phyloP scores from a whole-genome alignment of 2,113 vertebrate genomes.

The Dipodomys merriami region DNA sequence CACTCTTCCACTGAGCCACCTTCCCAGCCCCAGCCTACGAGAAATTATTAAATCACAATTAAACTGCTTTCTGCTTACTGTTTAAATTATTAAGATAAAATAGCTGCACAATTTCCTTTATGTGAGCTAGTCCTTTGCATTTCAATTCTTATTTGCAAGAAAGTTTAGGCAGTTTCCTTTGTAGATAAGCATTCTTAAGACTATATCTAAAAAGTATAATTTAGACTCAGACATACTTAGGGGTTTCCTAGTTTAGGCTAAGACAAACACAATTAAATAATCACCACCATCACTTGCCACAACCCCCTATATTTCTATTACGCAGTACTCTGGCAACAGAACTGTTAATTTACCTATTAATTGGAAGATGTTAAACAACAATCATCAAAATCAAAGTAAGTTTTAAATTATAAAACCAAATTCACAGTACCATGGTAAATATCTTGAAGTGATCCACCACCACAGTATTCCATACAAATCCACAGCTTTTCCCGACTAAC shows the following conservation, averaged over 20 bases:
- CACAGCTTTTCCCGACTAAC: constrained; percentile 95
- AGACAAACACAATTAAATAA: constrained; percentile 43
- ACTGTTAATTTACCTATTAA: neutral
- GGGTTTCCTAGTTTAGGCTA: neutral
- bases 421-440: constrained; percentile 93
- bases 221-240: constrained; percentile 12
- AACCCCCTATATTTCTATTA: constrained; percentile 43
- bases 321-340: neutral
- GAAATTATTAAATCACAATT: constrained; percentile 31
- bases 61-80: neutral
- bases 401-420: neutral
- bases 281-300: constrained; percentile 14
- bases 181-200: constrained; percentile 6
- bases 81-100: neutral
- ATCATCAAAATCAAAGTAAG: constrained; percentile 32
- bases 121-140: neutral
- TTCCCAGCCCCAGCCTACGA: no score
- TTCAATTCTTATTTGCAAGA: constrained; percentile 31
- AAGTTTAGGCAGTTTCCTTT: neutral
- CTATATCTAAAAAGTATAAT: constrained; percentile 11
- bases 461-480: constrained; percentile 99
- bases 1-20: no score
- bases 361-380: constrained; percentile 35
- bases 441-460: constrained; percentile 97
- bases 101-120: constrained; percentile 4